Percentiles rank a stretch among this genome's conserved stretches.
Conservation (phyloP, 2,113 vertebrate genomes). For the Heloderma charlesbogerti region DNA sequence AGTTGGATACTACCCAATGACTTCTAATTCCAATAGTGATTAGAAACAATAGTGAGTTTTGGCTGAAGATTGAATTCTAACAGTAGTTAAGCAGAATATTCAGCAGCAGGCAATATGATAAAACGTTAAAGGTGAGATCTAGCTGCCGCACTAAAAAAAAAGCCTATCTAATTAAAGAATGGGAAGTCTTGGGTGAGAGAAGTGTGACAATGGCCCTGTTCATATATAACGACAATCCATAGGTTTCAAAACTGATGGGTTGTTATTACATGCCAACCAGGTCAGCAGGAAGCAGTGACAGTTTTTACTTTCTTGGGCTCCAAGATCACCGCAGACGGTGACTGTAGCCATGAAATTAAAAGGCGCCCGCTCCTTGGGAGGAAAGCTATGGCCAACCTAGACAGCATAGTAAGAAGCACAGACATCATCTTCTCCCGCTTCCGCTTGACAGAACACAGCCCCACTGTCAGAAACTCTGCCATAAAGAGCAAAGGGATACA, state of each 20-base stretch:
- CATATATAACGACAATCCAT: too few relatives aligned
- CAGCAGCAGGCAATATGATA: neutral
- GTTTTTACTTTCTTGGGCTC: too few relatives aligned
- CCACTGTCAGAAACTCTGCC: slow-evolving; percentile 83
- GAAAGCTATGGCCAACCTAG: too few relatives aligned
- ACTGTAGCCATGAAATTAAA: too few relatives aligned
- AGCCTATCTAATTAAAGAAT: neutral
- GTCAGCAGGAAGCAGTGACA: too few relatives aligned
- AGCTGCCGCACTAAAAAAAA: neutral
- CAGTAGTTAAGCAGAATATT: neutral
- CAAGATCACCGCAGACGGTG: too few relatives aligned
- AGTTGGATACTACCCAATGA: too few relatives aligned
- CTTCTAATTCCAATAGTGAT: neutral
- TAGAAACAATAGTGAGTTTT: neutral
- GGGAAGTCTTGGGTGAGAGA: neutral
- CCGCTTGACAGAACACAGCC: slow-evolving; percentile 78
- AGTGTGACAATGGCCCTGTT: neutral
- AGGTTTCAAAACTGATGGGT: too few relatives aligned
- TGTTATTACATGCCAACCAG: too few relatives aligned
- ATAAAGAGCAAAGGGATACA: neutral
- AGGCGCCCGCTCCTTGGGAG: too few relatives aligned
- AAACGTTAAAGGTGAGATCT: neutral
- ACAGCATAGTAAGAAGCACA: too few relatives aligned
- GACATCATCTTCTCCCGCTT: slow-evolving; percentile 64
- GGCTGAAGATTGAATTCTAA: neutral